Evolutionary conservation across 1,140 invertebrate species (phyloP), one percentile per base, ranked within the genome.

Genomic region (Odontomachus brunneus): DNA sequence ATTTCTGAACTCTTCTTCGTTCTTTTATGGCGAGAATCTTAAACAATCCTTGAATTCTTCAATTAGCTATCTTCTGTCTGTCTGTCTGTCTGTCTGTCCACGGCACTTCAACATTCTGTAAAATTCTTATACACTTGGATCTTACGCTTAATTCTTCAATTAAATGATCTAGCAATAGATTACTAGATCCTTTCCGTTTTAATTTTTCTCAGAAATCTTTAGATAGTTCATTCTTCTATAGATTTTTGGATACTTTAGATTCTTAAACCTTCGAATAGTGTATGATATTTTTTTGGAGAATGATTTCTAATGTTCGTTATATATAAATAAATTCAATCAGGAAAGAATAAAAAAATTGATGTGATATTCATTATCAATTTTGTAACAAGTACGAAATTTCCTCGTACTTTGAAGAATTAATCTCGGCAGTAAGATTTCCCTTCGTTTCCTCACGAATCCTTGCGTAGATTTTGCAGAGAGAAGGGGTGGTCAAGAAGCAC

Each of bases 401-500:
- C 9, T 7, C 38, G 4, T 9, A 3, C 19, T 29, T 33, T 7
- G n/a, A 69, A 29, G 3, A 69, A 57, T 48, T 80, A 57, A n/a
- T 69, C 22, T 48, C 2, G 15, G 11, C 19, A 55, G n/a, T 19
- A 66, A 76, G 29, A 3, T 24, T 0, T 12, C 48, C n/a, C 11
- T 44, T n/a, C 44, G 24, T 57, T 55, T 22, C 62, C 69, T 71
- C 7, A 22, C 48, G 15, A 63, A 48, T 66, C 24, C n/a, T 76
- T 33, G 22, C 33, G 29, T 19, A 71, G 38, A 22, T 57, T 67
- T 57, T 11, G 53, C 1, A 59, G 26, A 57, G 71, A 19, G 33
- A 80, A 59, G 74, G 86, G 89, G 80, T 86, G 73, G 82, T 88
- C 86, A 83, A 82, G 85, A 87, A 86, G 76, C 75, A 91, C 86